Base-by-base conservation (phyloP, 2,888 invertebrate species). In the Eupithecia centaureata region DNA sequence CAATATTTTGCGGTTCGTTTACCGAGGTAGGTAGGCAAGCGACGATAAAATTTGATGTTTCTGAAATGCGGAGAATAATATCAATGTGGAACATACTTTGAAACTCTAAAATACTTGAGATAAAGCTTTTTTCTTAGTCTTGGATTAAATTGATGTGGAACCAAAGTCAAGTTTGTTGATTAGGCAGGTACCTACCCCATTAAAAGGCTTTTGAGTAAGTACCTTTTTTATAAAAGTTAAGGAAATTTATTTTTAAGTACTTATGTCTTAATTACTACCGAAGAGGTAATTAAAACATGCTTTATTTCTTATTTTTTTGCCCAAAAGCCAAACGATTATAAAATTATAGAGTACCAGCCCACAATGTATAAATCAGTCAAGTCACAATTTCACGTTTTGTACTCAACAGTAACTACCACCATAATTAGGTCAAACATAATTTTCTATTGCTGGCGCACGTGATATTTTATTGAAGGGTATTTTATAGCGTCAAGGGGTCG, bases 1-100 rank as follows among this genome's bases (percentile, higher is more conserved):
- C 68, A 68, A 80, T 81, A 81, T 81, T 76, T 77, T 77, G 74
- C 76, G 73, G 76, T 79, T 77, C 77, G 76, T 75, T 75, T 73
- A 73, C 69, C 56, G 61, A 63, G 63, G 63, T 67, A 74, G 65
- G 70, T 63, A 69, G 66, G 65, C 68, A 68, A 68, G 59, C 65
- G 62, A 63, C 61, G 64, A 68, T 68, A 68, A 68, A 68, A 68
- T 65, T 65, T 56, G 65, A 68, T 68, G 68, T 68, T 68, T 52
- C 59, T 42, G 59, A 68, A 64, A 54, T 47, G 62, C 57, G 64
- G 56, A 5, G 56, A 61, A 68, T 18, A 57, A 57, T 56, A n/a
- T 18, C 30, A 30, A 56, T 56, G 27, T n/a, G 15, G 52, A 52
- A 27, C 47, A 4, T 47, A 42, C 22, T 47, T 3, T 18, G 12